Conservation (phyloP, 1,140 invertebrate species). For the Phymorhynchus buccinoides region DNA sequence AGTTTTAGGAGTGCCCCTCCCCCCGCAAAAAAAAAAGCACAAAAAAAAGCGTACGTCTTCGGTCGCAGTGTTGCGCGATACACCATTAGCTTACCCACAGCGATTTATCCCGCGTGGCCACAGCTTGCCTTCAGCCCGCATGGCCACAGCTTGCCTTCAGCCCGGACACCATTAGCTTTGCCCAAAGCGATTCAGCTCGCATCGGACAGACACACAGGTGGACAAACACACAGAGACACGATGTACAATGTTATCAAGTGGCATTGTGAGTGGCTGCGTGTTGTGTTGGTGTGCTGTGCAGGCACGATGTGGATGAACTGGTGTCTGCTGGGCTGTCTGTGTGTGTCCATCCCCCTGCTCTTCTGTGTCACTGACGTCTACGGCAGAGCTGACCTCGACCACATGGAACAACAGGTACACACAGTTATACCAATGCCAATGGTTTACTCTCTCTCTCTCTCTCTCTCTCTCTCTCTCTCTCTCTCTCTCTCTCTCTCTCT, state of each 20-base stretch:
- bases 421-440: neutral
- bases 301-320: conserved; percentile 66
- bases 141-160: no score
- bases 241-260: neutral
- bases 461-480: neutral
- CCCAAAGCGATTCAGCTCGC: no score
- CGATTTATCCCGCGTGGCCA: no score
- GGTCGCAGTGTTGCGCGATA: no score
- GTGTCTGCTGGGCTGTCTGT: conserved; percentile 50
- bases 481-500: neutral
- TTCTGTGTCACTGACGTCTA: conserved; percentile 53
- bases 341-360: conserved; percentile 53
- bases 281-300: conserved; percentile 28
- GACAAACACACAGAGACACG: neutral
- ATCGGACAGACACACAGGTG: no score
- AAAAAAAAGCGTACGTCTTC: no score
- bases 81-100: no score
- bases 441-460: no score
- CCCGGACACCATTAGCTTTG: no score
- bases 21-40: no score
- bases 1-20: no score
- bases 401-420: conserved; percentile 13
- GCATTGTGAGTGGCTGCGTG: neutral
- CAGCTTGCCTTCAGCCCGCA: no score
- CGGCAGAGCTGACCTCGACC: conserved; percentile 52